Percentiles rank a stretch among this genome's conserved stretches.
phyloP scores from a whole-genome alignment of 2,797 vertebrate genomes.

The Acanthis flammea region DNA sequence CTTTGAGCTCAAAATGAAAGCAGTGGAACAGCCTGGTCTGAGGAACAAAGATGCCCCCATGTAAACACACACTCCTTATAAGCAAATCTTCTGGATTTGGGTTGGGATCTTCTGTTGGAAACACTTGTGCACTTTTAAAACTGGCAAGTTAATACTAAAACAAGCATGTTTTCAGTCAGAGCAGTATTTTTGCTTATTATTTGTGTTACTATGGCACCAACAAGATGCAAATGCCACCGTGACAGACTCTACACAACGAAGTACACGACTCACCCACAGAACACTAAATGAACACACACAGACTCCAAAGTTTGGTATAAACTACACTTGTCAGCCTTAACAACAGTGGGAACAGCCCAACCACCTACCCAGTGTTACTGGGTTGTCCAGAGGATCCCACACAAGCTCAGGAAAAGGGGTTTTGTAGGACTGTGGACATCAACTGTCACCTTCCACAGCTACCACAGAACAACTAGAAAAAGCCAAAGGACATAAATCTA shows the following conservation, averaged over 20 bases:
- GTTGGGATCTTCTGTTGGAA: neutral
- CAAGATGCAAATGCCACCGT: neutral
- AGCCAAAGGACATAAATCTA: neutral
- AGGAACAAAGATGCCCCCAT: neutral
- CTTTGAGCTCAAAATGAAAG: neutral
- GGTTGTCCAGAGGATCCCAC: neutral
- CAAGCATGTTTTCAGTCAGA: neutral
- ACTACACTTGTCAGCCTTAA: neutral
- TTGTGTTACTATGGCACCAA: slow-evolving; percentile 11
- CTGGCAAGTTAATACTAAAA: neutral
- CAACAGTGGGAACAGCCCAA: neutral
- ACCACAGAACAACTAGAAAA: neutral
- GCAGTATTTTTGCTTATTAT: neutral
- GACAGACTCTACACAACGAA: neutral
- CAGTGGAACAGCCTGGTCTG: neutral
- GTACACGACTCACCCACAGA: neutral
- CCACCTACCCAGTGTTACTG: neutral
- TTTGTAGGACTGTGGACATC: neutral
- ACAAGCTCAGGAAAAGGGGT: neutral
- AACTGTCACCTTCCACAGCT: neutral
- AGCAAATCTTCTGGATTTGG: neutral
- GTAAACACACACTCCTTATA: neutral
- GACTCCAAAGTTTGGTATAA: neutral
- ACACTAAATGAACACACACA: neutral
- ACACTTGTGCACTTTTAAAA: neutral